phyloP scores from a whole-genome alignment of 2,113 vertebrate genomes.

The Cynocephalus volans region DNA sequence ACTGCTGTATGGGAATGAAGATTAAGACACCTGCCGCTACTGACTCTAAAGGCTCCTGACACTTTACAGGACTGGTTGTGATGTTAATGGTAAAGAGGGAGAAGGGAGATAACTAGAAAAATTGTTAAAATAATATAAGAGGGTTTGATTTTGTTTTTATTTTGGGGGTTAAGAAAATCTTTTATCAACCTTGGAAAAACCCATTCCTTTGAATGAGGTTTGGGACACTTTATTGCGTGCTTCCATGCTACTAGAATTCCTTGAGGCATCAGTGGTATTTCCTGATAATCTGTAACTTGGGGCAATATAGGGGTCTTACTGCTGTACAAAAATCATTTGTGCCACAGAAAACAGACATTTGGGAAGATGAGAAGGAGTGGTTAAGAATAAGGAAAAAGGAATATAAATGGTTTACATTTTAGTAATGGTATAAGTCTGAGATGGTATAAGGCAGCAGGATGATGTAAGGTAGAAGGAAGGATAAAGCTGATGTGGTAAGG shows the following conservation, averaged over 20 bases:
- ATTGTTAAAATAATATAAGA: not conserved
- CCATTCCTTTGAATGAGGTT: not conserved
- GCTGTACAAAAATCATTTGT: not conserved
- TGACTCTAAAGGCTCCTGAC: not conserved
- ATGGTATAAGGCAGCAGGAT: not conserved
- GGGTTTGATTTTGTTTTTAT: not conserved
- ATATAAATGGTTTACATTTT: not conserved
- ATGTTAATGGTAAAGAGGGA: not conserved
- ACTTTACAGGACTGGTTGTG: not conserved
- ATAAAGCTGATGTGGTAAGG: not conserved
- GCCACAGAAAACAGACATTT: not conserved
- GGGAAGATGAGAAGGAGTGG: not conserved
- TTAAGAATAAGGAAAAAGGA: not conserved
- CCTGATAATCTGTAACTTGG: not conserved
- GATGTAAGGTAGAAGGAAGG: not conserved
- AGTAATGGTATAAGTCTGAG: not conserved
- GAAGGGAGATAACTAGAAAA: not conserved
- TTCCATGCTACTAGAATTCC: not conserved
- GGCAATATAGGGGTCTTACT: not conserved
- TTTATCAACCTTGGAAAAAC: not conserved
- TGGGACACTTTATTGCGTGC: not conserved
- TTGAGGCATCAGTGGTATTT: not conserved
- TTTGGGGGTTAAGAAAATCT: not conserved
- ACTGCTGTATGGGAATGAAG: not conserved
- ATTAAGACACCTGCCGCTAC: not conserved